Evolutionary conservation across 2,888 invertebrate genomes (phyloP), one percentile per base, ranked within the genome.

Genomic region (Phasia obesa): DNA sequence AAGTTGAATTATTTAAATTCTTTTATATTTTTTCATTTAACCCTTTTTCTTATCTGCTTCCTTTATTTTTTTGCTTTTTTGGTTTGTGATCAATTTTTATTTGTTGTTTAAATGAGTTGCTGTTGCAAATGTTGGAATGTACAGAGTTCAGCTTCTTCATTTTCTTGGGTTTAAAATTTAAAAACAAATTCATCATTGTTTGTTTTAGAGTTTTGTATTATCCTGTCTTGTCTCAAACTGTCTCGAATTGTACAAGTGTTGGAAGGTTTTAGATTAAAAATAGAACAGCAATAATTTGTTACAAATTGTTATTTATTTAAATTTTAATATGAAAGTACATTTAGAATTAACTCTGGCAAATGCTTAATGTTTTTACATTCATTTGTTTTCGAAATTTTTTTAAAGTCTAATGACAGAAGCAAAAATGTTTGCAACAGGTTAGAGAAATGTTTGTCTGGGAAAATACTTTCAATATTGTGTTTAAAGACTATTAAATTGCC

Each of bases 1-100:
- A 65, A 65, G 60, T 49, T 60, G 62, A 77, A 77, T 73, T 77
- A 74, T 77, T 82, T 77, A 77, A 82, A 77, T 82, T 77, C 42
- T 73, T 76, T 38, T 55, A 42, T 42, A 7, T 31, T 65, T 47
- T 35, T 65, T 51, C 42, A 73, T 62, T 73, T 77, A 76, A 81
- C 70, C 81, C 70, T 65, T 81, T 73, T 67, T 47, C 27, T n/a
- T 6, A 9, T 53, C 53, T 42, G 17, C n/a, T n/a, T n/a, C n/a
- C 25, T 27, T 57, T 5, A 11, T 7, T 25, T 27, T 23, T 5
- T 21, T 9, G 15, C n/a, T 19, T 62, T 31, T 23, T 49, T 11
- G 4, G 38, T 15, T 75, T 19, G 17, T 57, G 38, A 2, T 57
- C 21, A 27, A 31, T 35, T 64, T 53, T 44, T 64, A 44, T 44